Evolutionary conservation across 2,797 vertebrate genomes (phyloP), one percentile per base, ranked within the genome.

Genomic region (Pterois miles): DNA sequence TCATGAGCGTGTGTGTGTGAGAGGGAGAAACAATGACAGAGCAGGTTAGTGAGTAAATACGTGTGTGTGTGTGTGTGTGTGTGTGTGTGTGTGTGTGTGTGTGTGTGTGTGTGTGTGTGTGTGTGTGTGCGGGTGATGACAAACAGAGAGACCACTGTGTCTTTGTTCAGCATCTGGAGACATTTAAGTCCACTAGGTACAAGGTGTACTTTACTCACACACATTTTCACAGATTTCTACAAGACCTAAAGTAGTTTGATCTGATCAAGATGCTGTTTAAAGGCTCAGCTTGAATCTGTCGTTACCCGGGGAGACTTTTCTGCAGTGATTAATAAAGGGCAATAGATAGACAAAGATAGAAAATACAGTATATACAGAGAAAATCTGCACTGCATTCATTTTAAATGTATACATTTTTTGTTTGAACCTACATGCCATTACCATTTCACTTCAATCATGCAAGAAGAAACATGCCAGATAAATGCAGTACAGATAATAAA

Each of bases 81-180:
- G 46, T 38, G 36, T 29, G 59, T 9, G 48, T 27, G 57, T 63
- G 20, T 23, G 18, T 23, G n/a, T n/a, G 7, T 4, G 40, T 46
- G 40, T 27, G 1, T 16, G 3, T 56, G 53, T 31, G 54, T 33
- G n/a, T 38, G 36, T 10, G 59, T 60, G 46, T 38, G 36, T 29
- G 59, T 9, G 48, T 27, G 57, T 63, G 20, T 23, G 18, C 23
- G 62, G 62, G 65, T 60, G 69, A 86, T 83, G 82, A 89, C 78
- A 86, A 76, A 88, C 79, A 67, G 40, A 62, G 71, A 63, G 77
- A 80, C 86, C 67, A 76, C 74, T 76, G 71, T 83, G 65, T 86
- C 52, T 85, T 82, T 77, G 64, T 78, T 82, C 75, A 77, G 71
- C 81, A 88, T 87, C 84, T 91, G 88, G 83, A 87, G 74, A 65